phyloP scores from a whole-genome alignment of 2,113 vertebrate genomes.

The Dipodomys ordii region DNA sequence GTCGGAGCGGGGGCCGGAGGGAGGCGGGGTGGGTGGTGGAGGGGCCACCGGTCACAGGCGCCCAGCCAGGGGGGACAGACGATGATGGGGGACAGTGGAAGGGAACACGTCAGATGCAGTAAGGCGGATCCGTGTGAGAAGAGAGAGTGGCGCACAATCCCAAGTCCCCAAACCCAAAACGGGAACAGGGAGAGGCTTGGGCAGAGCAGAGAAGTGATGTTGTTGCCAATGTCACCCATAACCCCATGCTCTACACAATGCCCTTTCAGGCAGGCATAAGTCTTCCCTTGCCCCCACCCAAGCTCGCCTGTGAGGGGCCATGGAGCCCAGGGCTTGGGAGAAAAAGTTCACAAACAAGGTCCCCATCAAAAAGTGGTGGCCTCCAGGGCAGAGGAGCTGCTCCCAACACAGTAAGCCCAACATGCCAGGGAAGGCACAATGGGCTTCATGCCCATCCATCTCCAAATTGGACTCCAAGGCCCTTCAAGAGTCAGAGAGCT shows the following conservation, averaged over 20 bases:
- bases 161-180: slow-evolving; percentile 79
- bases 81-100: slow-evolving; percentile 94
- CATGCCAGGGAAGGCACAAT: slow-evolving; percentile 41
- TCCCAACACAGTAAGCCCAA: slow-evolving; percentile 20
- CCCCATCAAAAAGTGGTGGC: slow-evolving; percentile 15
- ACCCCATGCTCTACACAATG: slow-evolving; percentile 68
- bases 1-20: slow-evolving; percentile 90
- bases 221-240: slow-evolving; percentile 69
- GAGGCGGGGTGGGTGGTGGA: slow-evolving; percentile 91
- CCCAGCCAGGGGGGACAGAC: slow-evolving; percentile 99
- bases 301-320: slow-evolving; percentile 48
- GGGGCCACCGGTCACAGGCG: slow-evolving; percentile 91
- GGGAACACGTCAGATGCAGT: slow-evolving; percentile 92
- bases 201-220: slow-evolving; percentile 74
- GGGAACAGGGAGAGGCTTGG: slow-evolving; percentile 58
- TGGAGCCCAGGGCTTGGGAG: slow-evolving; percentile 55
- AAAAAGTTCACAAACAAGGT: slow-evolving; percentile 49
- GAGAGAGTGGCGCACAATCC: slow-evolving; percentile 80
- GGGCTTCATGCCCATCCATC: background rate
- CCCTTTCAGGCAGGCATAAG: slow-evolving; percentile 37
- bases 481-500: slow-evolving; percentile 35
- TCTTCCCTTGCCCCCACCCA: slow-evolving; percentile 68
- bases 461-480: slow-evolving; percentile 35
- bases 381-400: slow-evolving; percentile 29
- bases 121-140: slow-evolving; percentile 82